A percentile compares a stretch with the other conserved stretches of the same genome.
Evolutionary conservation across 2,113 vertebrate genomes (phyloP).

Genomic region (Symphodus melops): DNA sequence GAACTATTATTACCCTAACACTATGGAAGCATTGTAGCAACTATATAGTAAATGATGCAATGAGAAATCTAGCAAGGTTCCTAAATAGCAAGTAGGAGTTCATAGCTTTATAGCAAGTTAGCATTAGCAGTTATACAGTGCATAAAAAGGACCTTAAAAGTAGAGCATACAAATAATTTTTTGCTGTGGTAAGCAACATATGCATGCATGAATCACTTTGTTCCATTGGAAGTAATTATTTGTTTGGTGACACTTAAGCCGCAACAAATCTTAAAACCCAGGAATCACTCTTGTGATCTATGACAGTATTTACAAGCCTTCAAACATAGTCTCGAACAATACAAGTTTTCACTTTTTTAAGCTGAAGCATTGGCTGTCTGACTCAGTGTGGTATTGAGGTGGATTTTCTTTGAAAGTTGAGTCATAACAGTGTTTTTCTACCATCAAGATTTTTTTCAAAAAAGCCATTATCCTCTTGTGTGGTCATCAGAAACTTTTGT

Average conservation of each 20-base stretch:
- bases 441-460: slow-evolving; percentile 12
- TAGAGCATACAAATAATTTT: too few relatives aligned
- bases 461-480: slow-evolving; percentile 68
- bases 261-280: background rate
- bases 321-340: background rate
- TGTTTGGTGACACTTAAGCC: background rate
- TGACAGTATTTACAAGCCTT: background rate
- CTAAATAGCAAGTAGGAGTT: too few relatives aligned
- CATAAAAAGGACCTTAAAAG: too few relatives aligned
- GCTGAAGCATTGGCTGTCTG: background rate
- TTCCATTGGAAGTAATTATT: too few relatives aligned
- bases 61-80: too few relatives aligned
- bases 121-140: too few relatives aligned
- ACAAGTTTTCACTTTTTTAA: background rate
- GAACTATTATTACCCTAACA: too few relatives aligned
- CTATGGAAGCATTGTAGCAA: too few relatives aligned
- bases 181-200: too few relatives aligned
- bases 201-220: too few relatives aligned
- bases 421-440: background rate
- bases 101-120: too few relatives aligned
- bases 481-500: slow-evolving; percentile 44
- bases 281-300: background rate
- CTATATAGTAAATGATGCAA: too few relatives aligned
- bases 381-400: slow-evolving; percentile 4
- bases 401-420: background rate